Base-by-base conservation (phyloP, 2,113 vertebrate genomes). In the Poeciliopsis retropinna region DNA sequence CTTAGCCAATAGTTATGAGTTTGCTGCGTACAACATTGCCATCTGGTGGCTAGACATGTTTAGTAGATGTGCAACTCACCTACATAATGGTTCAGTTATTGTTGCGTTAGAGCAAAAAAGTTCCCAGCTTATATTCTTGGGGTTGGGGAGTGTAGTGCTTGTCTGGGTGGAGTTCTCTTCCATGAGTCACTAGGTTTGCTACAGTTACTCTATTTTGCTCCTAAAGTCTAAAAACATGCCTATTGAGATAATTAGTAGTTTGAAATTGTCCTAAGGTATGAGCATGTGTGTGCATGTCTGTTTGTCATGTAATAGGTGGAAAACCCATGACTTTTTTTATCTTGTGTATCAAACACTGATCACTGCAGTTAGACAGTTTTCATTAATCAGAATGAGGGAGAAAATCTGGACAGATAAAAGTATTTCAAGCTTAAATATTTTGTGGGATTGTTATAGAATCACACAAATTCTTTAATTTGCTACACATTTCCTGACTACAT, bases 21-120 rank as follows among this genome's bases (percentile, higher is more conserved):
- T 17, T 4, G 10, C 0, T 22, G 1, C 67, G 17, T 30, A 47
- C 29, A 17, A 28, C 27, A 61, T 15, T 81, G 63, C 79, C 86
- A 86, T 81, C 83, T 86, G 25, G 81, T 88, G 85, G 88, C 70
- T 30, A 13, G 60, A 31, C 12, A 11, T 10, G 22, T 1, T 70
- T 1, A 4, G 17, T 28, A 66, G 17, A 39, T 11, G 30, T 14
- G 47, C 25, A 32, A 60, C n/a, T 57, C 30, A n/a, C 4, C 25
- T 25, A n/a, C 27, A 70, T 41, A 54, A 19, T 22, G 47, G 6
- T 54, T 8, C 17, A 25, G 22, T 54, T 57, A 57, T 6, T 3
- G 25, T 9, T 57, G 51, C 6, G 19, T 54, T 22, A 25, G 2
- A 25, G 22, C 8, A 6, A 6, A 54, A 54, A 54, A 25, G 2